phyloP scores from a whole-genome alignment of 2,113 vertebrate species.

The Megaceryle maxima region DNA sequence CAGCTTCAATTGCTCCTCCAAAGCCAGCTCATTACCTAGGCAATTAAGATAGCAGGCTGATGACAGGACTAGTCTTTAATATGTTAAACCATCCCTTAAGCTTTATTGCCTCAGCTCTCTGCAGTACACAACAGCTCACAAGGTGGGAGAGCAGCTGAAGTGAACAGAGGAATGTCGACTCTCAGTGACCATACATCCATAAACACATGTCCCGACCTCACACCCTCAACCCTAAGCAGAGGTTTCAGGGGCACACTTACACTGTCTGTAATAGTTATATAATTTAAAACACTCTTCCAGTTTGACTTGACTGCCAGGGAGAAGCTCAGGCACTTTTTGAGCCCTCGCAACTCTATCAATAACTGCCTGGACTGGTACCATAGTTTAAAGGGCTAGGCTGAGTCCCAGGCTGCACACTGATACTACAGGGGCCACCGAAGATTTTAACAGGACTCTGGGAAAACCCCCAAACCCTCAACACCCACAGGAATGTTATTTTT shows the following conservation, averaged over 20 bases:
- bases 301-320: background rate
- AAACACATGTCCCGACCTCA: rapidly evolving
- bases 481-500: background rate
- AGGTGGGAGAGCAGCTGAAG: background rate
- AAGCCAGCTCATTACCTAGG: background rate
- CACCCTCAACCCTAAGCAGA: background rate
- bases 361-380: background rate
- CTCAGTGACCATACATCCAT: background rate
- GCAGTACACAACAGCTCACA: background rate
- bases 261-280: rapidly evolving
- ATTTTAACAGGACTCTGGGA: background rate
- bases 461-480: background rate
- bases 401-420: background rate
- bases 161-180: background rate
- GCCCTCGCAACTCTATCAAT: background rate
- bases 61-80: background rate
- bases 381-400: background rate
- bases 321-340: background rate
- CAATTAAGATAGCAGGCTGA: background rate
- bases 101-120: background rate
- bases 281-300: background rate
- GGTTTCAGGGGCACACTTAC: background rate
- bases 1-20: background rate
- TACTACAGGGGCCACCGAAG: background rate
- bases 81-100: background rate